Evolutionary conservation across 2,797 vertebrate species (phyloP).

Genomic region (Intellagama lesueurii): DNA sequence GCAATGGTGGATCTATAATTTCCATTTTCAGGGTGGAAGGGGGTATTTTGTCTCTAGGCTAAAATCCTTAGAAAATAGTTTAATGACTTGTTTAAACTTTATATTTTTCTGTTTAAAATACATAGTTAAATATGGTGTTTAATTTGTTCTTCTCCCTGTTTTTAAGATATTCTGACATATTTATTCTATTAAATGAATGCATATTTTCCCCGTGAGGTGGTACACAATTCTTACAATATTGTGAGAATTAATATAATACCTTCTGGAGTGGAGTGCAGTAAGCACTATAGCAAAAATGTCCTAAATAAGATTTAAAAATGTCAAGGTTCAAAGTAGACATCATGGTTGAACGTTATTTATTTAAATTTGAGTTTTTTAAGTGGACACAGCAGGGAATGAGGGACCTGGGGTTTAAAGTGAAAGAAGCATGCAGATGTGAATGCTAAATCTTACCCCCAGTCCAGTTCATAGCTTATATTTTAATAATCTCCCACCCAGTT

Average conservation of each 20-base stretch:
- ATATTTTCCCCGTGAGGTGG: not conserved
- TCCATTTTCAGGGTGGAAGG: no score
- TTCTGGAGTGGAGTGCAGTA: no score
- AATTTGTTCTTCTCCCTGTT: not conserved
- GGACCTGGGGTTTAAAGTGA: not conserved
- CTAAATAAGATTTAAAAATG: not conserved
- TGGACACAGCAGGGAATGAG: not conserved
- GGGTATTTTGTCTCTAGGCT: not conserved
- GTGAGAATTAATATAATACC: not conserved
- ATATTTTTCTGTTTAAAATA: not conserved
- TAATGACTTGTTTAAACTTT: not conserved
- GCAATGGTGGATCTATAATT: not conserved
- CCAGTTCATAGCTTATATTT: not conserved
- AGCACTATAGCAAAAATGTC: not conserved
- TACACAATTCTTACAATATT: no score
- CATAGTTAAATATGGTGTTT: not conserved
- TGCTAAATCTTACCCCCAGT: not conserved
- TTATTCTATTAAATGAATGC: not conserved
- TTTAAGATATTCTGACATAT: not conserved
- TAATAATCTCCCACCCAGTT: not conserved
- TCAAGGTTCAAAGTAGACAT: not conserved
- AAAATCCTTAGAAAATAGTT: not conserved
- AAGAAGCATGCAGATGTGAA: not conserved
- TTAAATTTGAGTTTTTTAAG: not conserved
- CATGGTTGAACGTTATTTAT: not conserved